Evolutionary conservation across 2,113 vertebrate species (phyloP).

Genomic region (Neopipo cinnamomea): DNA sequence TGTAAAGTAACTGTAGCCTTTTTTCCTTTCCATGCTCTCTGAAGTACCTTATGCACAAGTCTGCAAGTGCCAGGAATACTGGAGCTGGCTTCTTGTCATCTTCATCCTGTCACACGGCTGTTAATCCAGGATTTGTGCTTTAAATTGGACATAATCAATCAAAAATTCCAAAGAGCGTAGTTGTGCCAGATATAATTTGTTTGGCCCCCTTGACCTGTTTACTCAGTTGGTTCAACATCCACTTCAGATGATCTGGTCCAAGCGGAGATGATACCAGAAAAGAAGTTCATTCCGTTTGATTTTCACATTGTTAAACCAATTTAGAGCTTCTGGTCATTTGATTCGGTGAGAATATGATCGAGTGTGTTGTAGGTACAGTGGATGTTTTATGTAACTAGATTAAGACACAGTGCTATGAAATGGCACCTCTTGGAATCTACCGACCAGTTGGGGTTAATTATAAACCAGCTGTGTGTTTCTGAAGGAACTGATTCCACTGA

Average conservation of each 20-base stretch:
- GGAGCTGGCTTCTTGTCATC: background rate
- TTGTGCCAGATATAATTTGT: background rate
- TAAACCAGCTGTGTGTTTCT: background rate
- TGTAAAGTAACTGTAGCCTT: accelerated
- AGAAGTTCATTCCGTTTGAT: background rate
- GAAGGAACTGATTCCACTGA: background rate
- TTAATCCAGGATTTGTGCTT: background rate
- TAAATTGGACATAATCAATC: accelerated
- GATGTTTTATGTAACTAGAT: background rate
- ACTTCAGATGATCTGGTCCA: background rate
- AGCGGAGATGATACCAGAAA: background rate
- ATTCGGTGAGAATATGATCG: background rate
- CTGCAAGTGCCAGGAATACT: background rate
- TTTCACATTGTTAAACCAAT: background rate
- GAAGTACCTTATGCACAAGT: background rate
- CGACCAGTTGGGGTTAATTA: background rate
- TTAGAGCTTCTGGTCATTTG: background rate
- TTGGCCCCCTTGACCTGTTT: background rate
- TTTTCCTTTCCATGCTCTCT: background rate
- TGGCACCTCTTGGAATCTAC: background rate
- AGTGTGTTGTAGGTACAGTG: background rate
- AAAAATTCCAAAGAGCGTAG: background rate
- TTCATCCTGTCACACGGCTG: background rate
- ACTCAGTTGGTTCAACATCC: background rate
- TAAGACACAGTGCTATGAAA: background rate